phyloP scores from a whole-genome alignment of 2,797 vertebrate genomes.

The Meda fulgida region DNA sequence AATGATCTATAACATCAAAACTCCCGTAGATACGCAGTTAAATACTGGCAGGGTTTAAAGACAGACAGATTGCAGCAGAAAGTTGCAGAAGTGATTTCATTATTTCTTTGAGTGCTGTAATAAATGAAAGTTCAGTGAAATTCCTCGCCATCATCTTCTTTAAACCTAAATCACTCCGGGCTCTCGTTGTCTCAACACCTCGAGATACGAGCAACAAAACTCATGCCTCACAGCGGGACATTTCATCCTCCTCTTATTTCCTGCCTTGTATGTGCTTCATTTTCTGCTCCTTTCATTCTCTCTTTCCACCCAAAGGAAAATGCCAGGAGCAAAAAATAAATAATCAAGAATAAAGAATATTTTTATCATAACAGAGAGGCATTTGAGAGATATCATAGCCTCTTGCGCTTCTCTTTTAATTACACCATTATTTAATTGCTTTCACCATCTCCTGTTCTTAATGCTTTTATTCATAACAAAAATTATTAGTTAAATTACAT shows the following conservation, averaged over 20 bases:
- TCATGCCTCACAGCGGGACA: slow-evolving; percentile 65
- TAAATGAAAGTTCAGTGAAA: slow-evolving; percentile 60
- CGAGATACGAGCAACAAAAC: slow-evolving; percentile 55
- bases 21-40: background rate
- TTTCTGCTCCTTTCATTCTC: slow-evolving; percentile 11
- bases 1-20: background rate
- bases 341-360: slow-evolving; percentile 20
- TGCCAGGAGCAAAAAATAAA: slow-evolving; percentile 63
- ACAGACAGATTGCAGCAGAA: background rate
- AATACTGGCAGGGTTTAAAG: background rate
- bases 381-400: slow-evolving; percentile 16
- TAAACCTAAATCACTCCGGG: slow-evolving; percentile 59
- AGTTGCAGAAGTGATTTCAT: slow-evolving; percentile 46
- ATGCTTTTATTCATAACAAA: slow-evolving; percentile 23
- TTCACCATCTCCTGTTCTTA: background rate
- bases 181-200: slow-evolving; percentile 70
- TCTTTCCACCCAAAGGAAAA: slow-evolving; percentile 62
- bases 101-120: slow-evolving; percentile 59
- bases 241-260: slow-evolving; percentile 60
- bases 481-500: background rate
- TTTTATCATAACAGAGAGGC: slow-evolving; percentile 13
- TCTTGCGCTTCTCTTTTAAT: slow-evolving; percentile 1
- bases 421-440: slow-evolving; percentile 17
- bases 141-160: slow-evolving; percentile 58
- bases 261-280: slow-evolving; percentile 48